Base-by-base conservation (phyloP, 1,140 invertebrate genomes). In the Zophobas morio region DNA sequence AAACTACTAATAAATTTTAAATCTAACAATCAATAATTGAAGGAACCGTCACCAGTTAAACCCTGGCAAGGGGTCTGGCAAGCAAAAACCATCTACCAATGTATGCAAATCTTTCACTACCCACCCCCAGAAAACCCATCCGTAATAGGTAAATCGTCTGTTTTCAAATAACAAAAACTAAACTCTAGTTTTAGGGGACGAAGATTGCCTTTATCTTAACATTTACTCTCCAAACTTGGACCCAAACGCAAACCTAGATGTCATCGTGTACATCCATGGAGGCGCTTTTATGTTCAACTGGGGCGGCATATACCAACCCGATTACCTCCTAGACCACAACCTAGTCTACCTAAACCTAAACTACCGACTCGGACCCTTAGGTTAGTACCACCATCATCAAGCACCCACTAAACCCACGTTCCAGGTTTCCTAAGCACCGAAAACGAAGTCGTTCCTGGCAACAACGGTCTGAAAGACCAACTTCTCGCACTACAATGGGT, bases 261-360 rank as follows among this genome's bases (percentile, higher is more conserved):
- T 92, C 0, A 76, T 91, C 32, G 86, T 91, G 3, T 91, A 86
- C 83, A 90, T 92, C 70, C 91, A 92, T 76, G 90, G 90, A 36
- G 90, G 90, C 1, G 89, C 88, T 2, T 92, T 90, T 81, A 90
- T 90, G 81, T 84, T 82, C 79, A 78, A 79, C 36, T 73, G 53
- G 0, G 88, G 89, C 0, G 85, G 82, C 2, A 42, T 85, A 0
- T 90, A 91, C 81, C 88, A 88, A 1, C 88, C 91, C 0, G 83
- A 87, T 5, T 87, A 89, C 77, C 74, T 94, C 0, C 88, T 94
- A 86, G 89, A 88, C 35, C 79, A 88, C 51, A 88, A 92, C 78
- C 82, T 92, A 8, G 88, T 93, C 2, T 86, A 90, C 46, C 92
- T 93, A 0, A 91, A 88, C 6, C 84, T 93, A 0, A 92, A 92